A percentile compares a stretch with the other conserved stretches of the same genome.
phyloP scores from a whole-genome alignment of 2,888 invertebrate species.

The Calameuta pallipes region DNA sequence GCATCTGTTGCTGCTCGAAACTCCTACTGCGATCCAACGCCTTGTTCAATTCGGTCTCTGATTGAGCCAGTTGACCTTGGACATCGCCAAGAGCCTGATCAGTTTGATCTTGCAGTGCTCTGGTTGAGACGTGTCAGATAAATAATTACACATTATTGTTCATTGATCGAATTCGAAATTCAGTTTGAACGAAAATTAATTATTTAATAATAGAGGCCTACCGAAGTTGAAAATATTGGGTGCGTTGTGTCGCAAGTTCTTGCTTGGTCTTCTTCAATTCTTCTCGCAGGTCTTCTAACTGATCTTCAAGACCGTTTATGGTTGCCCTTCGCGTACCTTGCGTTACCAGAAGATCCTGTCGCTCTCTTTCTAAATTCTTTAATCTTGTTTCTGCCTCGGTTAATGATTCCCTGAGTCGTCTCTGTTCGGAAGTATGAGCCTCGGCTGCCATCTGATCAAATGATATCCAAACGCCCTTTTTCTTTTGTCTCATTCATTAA shows the following conservation, averaged over 20 bases:
- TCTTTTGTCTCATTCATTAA: constrained; percentile 19
- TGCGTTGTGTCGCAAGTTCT: constrained; percentile 70
- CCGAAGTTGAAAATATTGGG: constrained; percentile 72
- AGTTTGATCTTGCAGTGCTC: constrained; percentile 81
- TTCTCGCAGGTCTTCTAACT: constrained; percentile 69
- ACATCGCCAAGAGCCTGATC: constrained; percentile 78
- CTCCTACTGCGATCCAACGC: constrained; percentile 71
- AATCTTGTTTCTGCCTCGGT: constrained; percentile 68
- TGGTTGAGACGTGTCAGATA: constrained; percentile 53
- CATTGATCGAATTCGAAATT: constrained; percentile 5
- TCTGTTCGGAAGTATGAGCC: constrained; percentile 67
- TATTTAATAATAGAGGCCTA: constrained; percentile 39
- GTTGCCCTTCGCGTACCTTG: constrained; percentile 69
- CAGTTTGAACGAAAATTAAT: not conserved
- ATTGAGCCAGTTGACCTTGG: constrained; percentile 74
- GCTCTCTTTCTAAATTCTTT: constrained; percentile 69
- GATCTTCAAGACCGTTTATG: constrained; percentile 69
- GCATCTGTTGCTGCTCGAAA: constrained; percentile 72
- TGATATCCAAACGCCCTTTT: constrained; percentile 23
- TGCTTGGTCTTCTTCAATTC: constrained; percentile 67
- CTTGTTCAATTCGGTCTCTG: constrained; percentile 74
- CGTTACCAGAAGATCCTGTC: constrained; percentile 68
- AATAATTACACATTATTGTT: not conserved
- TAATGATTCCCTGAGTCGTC: constrained; percentile 67
- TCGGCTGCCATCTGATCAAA: constrained; percentile 61